These are phyloP conservation scores for Basileuterus tristriatus DNA, from an alignment of 2,797 vertebrate species.

Conservation along the genomic window DNA sequence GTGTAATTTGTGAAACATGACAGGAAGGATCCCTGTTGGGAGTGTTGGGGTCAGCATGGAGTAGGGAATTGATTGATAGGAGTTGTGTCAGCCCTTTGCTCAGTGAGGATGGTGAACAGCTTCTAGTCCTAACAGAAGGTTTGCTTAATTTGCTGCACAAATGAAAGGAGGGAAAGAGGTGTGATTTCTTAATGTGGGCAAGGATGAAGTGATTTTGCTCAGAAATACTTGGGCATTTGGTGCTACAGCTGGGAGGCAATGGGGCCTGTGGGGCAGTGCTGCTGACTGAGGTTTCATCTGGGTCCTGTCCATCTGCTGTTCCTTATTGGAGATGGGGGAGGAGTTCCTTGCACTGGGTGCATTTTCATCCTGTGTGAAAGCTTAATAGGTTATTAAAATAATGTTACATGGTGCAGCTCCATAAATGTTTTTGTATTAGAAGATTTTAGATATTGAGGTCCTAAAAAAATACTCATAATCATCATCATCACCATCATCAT, in stretches of 20 bases:
- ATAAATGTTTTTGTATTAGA: not conserved
- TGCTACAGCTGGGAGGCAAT: not conserved
- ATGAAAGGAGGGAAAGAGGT: not conserved
- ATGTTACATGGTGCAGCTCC: rapidly evolving
- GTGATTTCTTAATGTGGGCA: too few species aligned
- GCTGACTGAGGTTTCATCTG: not conserved
- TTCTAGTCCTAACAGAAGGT: not conserved
- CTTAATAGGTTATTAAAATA: not conserved
- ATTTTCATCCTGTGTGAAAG: not conserved
- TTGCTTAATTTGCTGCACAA: not conserved
- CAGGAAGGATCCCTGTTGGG: not conserved
- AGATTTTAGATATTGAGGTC: not conserved
- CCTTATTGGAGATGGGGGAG: rapidly evolving
- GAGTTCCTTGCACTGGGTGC: not conserved
- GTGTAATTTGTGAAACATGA: rapidly evolving
- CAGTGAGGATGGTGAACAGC: rapidly evolving
- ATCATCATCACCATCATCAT: not conserved
- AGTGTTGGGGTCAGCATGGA: rapidly evolving
- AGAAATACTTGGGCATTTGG: not conserved
- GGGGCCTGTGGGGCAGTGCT: not conserved
- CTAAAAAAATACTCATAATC: rapidly evolving
- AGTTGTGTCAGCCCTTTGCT: not conserved
- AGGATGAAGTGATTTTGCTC: not conserved
- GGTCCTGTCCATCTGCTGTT: not conserved
- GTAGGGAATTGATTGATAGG: not conserved